Percentiles rank a stretch among this genome's conserved stretches.
Conservation (phyloP, 2,797 vertebrate species). For the Lutra lutra region DNA sequence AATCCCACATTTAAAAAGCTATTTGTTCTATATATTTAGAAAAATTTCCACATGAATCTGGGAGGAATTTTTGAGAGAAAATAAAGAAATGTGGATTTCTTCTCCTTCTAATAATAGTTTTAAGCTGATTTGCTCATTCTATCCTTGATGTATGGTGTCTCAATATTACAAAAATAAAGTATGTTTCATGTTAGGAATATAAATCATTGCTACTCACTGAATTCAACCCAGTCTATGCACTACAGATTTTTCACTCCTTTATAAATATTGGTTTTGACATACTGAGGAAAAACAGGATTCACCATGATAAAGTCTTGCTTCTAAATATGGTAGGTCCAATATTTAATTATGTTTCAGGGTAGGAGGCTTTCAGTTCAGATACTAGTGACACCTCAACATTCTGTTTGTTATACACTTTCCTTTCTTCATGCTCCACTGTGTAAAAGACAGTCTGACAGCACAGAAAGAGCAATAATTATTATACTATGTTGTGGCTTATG, state of each 20-base stretch:
- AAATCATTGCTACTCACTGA: background rate
- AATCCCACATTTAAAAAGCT: background rate
- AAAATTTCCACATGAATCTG: background rate
- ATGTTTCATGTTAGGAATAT: background rate
- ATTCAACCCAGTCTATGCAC: fast-evolving
- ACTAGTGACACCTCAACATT: background rate
- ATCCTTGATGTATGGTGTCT: background rate
- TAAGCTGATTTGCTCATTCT: background rate
- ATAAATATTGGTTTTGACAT: background rate
- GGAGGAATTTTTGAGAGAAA: background rate
- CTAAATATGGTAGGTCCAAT: background rate
- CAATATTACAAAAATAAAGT: background rate
- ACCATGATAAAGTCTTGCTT: background rate
- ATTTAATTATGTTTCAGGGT: background rate
- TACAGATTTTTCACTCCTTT: background rate
- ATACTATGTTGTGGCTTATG: fast-evolving
- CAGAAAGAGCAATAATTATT: background rate
- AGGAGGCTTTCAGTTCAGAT: background rate
- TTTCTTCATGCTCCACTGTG: background rate
- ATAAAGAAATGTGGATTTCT: background rate
- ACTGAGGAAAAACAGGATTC: background rate
- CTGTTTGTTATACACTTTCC: background rate
- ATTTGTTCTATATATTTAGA: background rate
- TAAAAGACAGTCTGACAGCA: background rate
- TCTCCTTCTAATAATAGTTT: background rate